Evolutionary conservation across 2,113 vertebrate species (phyloP), one percentile per base, ranked within the genome.

Genomic region (Poeciliopsis prolifica): DNA sequence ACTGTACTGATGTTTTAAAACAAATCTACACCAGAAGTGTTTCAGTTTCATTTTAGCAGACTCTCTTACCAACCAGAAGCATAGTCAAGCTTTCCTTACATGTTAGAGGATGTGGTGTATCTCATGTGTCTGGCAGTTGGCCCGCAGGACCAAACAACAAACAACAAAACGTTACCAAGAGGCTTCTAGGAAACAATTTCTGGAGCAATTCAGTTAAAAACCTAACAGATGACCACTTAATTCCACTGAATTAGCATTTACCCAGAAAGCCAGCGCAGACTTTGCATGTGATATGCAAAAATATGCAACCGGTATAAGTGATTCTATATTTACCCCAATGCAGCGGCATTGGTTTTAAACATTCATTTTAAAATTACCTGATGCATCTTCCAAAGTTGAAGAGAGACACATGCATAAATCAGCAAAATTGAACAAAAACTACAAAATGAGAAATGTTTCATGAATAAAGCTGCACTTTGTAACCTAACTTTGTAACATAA

Each of bases 71-170:
- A 14, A 14, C 9, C 24, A 62, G 64, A 31, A 51, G 61, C 33
- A 74, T 75, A 69, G 42, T 74, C 42, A 71, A 61, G 14, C 28
- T 17, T 61, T 12, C 11, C 70, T 71, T 76, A 65, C 72, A 62
- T 13, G n/a, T 2, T 19, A 35, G 29, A 84, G 89, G 89, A 88
- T 78, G 87, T 90, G 86, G 86, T 76, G 35, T 58, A 2, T 5
- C 65, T 71, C 26, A 76, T 76, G 35, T 58, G 6, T 5, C 65
- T 71, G 29, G 74, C 70, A 9, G 71, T 84, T 76, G 22, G 37
- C 54, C 30, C 48, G 68, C 42, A 69, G 44, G 33, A 61, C 73
- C 40, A 54, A 54, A 15, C 42, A 64, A 35, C 1, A 44, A 65
- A 65, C 30, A 61, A 62, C 44, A 35, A 29, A 33, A 37, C 68